Evolutionary conservation across 2,888 invertebrate genomes (phyloP).

Genomic region (Pegoplata infirma): DNA sequence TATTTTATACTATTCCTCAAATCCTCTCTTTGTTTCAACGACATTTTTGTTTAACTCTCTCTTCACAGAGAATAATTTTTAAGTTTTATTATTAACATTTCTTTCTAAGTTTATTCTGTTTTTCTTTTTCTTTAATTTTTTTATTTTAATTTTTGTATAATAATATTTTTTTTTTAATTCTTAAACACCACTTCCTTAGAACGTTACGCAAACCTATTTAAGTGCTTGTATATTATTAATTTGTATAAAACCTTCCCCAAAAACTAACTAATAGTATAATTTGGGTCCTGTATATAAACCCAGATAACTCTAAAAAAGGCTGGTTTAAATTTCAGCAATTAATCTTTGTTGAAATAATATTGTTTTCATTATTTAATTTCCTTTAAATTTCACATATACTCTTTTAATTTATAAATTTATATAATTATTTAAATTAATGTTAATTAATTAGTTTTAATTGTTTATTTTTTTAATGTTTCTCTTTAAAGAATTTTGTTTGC

Average conservation of each 20-base stretch:
- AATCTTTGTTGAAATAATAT: neutral
- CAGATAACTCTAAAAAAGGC: neutral
- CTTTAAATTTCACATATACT: slow-evolving; percentile 13
- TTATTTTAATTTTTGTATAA: neutral
- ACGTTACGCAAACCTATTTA: neutral
- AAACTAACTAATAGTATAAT: neutral
- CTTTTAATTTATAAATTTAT: neutral
- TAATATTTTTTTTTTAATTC: neutral
- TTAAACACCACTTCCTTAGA: neutral
- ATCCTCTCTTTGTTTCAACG: too few species aligned
- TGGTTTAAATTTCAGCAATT: neutral
- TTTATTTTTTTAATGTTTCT: slow-evolving; percentile 32
- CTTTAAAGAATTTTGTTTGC: slow-evolving; percentile 29
- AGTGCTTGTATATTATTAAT: slow-evolving; percentile 30
- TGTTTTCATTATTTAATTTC: slow-evolving; percentile 8
- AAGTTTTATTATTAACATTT: neutral
- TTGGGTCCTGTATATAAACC: slow-evolving; percentile 6
- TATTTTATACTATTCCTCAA: too few species aligned
- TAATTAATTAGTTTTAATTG: slow-evolving; percentile 34
- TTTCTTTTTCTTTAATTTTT: neutral
- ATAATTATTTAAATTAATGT: slow-evolving; percentile 15
- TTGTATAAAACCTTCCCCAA: neutral
- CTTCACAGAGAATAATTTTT: neutral
- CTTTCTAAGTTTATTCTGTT: neutral
- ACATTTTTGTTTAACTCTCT: neutral